phyloP scores from a whole-genome alignment of 2,797 vertebrate species.

The Chaetophractus vellerosus region DNA sequence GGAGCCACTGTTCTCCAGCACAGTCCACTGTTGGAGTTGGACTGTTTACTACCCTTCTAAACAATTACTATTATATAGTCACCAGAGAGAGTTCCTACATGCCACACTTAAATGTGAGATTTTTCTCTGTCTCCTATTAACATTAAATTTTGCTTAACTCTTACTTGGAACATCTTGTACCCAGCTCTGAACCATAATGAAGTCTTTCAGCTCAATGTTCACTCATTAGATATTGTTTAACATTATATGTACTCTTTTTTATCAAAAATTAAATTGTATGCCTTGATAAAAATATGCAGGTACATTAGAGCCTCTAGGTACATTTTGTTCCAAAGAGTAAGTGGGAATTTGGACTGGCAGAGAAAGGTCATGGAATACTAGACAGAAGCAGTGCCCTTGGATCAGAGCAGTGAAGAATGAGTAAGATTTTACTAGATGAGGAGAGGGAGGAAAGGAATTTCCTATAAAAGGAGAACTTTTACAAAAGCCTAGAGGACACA shows the following conservation, averaged over 20 bases:
- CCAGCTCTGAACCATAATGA: background rate
- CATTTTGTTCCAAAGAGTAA: background rate
- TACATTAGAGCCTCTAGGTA: background rate
- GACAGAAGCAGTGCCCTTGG: background rate
- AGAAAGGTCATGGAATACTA: background rate
- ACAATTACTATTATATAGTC: conserved; percentile 47
- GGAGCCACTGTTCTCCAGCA: conserved; percentile 17
- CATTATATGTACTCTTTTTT: background rate
- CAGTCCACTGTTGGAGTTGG: background rate
- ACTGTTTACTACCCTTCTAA: conserved; percentile 67
- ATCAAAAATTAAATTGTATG: conserved; percentile 3
- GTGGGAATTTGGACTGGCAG: background rate
- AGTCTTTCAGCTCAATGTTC: background rate
- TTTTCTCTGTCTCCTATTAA: background rate
- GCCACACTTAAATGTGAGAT: background rate
- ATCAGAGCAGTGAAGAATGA: background rate
- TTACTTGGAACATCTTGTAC: background rate
- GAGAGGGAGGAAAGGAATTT: background rate
- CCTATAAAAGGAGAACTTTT: background rate
- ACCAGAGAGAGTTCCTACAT: background rate
- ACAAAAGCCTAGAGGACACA: background rate
- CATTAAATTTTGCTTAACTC: conserved; percentile 51
- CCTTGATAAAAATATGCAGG: background rate
- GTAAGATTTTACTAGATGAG: background rate
- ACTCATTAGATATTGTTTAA: background rate